These are phyloP conservation scores for Capricornis sumatraensis DNA, from an alignment of 2,113 vertebrate genomes.

Conservation along the genomic window DNA sequence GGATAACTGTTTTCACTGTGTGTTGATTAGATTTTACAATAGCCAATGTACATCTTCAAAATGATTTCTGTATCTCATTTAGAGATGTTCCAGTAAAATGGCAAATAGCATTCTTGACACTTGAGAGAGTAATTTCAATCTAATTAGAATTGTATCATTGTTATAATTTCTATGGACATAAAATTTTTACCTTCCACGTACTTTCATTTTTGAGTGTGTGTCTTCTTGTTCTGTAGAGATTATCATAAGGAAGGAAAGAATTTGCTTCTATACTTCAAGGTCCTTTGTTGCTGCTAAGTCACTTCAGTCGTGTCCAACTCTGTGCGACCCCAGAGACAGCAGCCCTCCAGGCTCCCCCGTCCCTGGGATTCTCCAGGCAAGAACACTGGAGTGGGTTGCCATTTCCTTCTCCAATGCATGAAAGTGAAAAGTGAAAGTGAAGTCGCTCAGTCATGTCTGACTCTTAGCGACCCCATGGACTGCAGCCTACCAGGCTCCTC, in stretches of 20 bases:
- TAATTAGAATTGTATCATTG: background rate
- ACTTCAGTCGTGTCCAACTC: rapidly evolving
- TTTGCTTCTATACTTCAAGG: background rate
- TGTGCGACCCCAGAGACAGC: too few species aligned
- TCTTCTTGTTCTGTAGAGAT: background rate
- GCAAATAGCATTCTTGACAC: background rate
- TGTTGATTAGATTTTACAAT: background rate
- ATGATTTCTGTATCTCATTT: background rate
- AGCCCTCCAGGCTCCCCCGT: too few species aligned
- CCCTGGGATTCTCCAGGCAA: too few species aligned
- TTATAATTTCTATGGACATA: background rate
- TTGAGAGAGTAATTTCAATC: background rate
- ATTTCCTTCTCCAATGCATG: too few species aligned
- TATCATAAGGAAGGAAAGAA: background rate
- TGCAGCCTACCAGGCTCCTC: too few species aligned
- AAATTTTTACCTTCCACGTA: background rate
- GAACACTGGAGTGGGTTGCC: too few species aligned
- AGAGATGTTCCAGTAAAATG: background rate
- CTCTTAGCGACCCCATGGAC: too few species aligned
- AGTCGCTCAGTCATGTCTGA: rapidly evolving
- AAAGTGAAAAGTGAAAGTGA: too few species aligned
- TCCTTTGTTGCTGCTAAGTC: background rate
- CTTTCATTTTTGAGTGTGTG: background rate
- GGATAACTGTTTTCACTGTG: background rate
- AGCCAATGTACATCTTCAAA: background rate